Evolutionary conservation across 2,113 vertebrate genomes (phyloP), one percentile per base, ranked within the genome.

Genomic region (Alouatta palliata): DNA sequence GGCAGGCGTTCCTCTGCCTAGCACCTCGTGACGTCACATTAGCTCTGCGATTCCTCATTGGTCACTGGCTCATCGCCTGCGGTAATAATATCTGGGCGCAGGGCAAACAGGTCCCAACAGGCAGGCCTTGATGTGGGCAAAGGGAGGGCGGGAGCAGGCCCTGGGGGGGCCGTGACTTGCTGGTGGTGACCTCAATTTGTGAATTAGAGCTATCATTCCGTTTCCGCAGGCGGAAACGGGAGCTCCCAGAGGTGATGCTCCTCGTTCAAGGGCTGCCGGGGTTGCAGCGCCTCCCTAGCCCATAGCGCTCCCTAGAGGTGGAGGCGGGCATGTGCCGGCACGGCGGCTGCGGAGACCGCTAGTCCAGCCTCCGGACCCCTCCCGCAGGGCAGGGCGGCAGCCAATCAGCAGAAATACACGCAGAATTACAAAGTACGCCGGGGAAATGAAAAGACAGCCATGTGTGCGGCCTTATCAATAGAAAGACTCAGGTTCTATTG

Each of bases 91-190:
- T 9, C 54, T 8, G 6, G 23, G 21, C 0, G 73, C 2, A 1
- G 27, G 0, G 8, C 0, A 9, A 0, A 4, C 0, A 0, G 0
- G 12, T 2, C 16, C 0, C 13, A 2, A 20, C 25, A 64, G 43
- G 5, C 14, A 2, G 8, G 30, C 4, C 32, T 71, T 27, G 30
- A 6, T 27, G 12, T 2, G 8, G 6, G 6, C 4, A 35, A 23
- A 5, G 6, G 21, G 25, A 27, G 0, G 3, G 4, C 3, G 3
- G 11, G 43, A 30, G 23, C n/a, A 1, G 70, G 30, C 49, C 45
- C 19, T 0, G 25, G 43, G 3, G 32, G 25, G 2, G 3, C 37
- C 0, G 19, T 8, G 52, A 6, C 23, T 16, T 32, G 21, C 6
- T 13, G 49, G 37, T 43, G 21, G 27, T 32, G 17, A 11, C 4